These are phyloP conservation scores for Mustelus asterias DNA, from an alignment of 2,113 vertebrate species.

Conservation along the genomic window DNA sequence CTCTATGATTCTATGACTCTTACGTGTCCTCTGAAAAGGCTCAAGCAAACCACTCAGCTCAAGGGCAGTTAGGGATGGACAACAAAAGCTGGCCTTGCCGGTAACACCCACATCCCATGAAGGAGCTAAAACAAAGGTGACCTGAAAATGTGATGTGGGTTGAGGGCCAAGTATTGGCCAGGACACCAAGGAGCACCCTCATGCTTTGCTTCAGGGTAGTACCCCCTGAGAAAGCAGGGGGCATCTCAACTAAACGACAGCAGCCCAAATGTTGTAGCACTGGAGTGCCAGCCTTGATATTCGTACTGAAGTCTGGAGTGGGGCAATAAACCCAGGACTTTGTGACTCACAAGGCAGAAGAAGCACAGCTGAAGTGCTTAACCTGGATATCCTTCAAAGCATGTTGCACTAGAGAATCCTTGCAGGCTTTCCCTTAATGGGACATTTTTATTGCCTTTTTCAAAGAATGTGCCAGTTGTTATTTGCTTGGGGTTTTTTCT, in stretches of 20 bases:
- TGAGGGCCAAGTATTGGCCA: background rate
- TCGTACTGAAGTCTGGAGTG: no score
- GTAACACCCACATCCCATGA: no score
- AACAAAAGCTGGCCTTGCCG: no score
- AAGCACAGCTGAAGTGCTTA: background rate
- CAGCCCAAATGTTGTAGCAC: no score
- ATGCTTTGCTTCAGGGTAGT: background rate
- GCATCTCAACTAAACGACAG: background rate
- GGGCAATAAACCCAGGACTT: no score
- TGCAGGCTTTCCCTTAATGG: background rate
- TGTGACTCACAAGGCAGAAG: no score
- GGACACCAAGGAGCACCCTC: background rate
- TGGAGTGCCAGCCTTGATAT: no score
- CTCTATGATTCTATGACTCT: no score
- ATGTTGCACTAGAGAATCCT: background rate
- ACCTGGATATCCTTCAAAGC: background rate
- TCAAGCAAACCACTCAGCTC: no score
- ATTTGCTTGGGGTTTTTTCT: background rate
- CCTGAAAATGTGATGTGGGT: background rate
- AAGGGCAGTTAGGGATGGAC: no score
- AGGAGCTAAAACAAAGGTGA: background rate
- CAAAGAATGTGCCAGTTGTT: background rate
- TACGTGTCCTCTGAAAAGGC: no score
- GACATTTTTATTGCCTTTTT: background rate
- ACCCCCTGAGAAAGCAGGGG: background rate